Percentiles rank a stretch among this genome's conserved stretches.
Conservation (phyloP, 1,140 invertebrate species). For the Bombyx mandarina region DNA sequence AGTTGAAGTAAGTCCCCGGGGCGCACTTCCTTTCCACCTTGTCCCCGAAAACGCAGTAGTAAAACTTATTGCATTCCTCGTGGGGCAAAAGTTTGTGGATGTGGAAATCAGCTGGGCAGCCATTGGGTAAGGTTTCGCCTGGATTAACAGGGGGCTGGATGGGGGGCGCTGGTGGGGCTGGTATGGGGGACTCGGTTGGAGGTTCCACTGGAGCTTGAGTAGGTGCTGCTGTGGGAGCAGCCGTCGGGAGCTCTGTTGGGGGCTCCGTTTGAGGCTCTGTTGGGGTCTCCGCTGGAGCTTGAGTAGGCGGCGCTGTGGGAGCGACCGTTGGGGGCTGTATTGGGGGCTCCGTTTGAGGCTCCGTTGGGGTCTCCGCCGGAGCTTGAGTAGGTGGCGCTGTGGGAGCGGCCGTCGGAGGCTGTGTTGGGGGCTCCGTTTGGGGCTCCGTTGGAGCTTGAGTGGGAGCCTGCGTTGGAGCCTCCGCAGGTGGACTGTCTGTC, state of each 20-base stretch:
- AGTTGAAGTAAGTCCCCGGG: conserved; percentile 25
- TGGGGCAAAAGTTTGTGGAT: conserved; percentile 26
- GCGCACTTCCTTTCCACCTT: conserved; percentile 20
- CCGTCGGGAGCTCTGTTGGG: conserved; percentile 5
- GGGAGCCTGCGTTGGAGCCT: not conserved
- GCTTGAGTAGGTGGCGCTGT: conserved; percentile 9
- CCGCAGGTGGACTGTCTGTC: conserved; percentile 8
- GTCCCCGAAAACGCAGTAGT: conserved; percentile 27
- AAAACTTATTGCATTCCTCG: conserved; percentile 26
- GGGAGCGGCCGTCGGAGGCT: conserved; percentile 7
- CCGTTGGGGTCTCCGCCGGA: conserved; percentile 8
- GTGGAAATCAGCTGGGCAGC: conserved; percentile 25
- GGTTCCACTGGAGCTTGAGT: conserved; percentile 5
- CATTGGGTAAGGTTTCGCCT: conserved; percentile 9
- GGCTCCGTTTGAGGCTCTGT: conserved; percentile 5
- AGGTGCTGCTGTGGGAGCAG: conserved; percentile 5
- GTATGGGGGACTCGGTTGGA: conserved; percentile 1
- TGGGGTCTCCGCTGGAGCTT: conserved; percentile 7
- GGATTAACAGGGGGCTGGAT: not conserved
- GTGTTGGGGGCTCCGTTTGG: conserved; percentile 2
- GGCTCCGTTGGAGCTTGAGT: conserved; percentile 11
- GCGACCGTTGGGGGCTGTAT: conserved; percentile 7
- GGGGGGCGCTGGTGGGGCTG: not conserved
- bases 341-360: conserved; percentile 1
- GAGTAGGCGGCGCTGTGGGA: conserved; percentile 10